Conservation (phyloP, 2,113 vertebrate species). For the Marcusenius ussheri region DNA sequence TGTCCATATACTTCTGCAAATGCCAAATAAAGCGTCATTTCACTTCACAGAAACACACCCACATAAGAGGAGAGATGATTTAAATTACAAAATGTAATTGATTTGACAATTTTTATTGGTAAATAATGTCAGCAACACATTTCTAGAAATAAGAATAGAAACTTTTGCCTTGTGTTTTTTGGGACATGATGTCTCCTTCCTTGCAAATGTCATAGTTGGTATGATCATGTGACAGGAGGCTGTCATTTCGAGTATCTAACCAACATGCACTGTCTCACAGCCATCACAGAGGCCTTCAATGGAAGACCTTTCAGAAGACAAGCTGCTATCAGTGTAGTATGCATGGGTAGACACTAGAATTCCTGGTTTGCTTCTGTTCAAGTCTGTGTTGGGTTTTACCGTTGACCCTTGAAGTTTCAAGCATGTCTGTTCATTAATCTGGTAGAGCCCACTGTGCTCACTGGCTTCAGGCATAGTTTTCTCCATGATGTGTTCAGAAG, state of each 20-base stretch:
- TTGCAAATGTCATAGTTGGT: neutral
- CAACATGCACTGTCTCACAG: neutral
- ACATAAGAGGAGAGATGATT: neutral
- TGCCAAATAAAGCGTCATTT: neutral
- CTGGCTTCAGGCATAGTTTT: neutral
- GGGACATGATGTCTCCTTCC: neutral
- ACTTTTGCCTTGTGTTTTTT: neutral
- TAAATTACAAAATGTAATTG: neutral
- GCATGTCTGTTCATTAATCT: neutral
- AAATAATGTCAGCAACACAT: neutral
- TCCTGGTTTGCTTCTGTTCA: neutral
- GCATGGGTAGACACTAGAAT: neutral
- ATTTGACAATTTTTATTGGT: neutral
- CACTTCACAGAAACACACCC: neutral
- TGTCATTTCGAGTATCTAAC: neutral
- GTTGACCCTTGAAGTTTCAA: neutral
- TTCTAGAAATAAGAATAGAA: neutral
- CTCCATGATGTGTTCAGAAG: neutral
- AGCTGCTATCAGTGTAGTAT: neutral
- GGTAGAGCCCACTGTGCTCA: neutral
- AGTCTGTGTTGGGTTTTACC: neutral
- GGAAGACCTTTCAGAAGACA: neutral
- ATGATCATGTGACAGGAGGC: neutral
- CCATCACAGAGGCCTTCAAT: neutral
- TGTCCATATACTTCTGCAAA: neutral